Conservation (phyloP, 2,113 vertebrate genomes). For the Ctenomys sociabilis region DNA sequence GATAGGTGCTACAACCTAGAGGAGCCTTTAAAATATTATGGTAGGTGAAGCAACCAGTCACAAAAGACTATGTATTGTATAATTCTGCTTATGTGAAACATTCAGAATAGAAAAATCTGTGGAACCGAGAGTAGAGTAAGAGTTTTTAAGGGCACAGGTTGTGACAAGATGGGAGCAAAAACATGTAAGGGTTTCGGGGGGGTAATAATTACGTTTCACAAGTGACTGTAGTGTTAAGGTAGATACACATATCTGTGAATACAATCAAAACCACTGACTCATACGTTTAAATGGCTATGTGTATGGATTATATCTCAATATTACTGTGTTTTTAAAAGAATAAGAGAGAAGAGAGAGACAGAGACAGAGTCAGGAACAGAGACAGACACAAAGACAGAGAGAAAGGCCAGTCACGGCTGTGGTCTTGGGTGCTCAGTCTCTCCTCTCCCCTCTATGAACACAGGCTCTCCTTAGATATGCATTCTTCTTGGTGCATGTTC, state of each 20-base stretch:
- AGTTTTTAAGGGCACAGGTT: not conserved
- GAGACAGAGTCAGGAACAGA: not conserved
- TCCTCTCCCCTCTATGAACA: not conserved
- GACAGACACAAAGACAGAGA: not conserved
- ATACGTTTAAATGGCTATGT: not conserved
- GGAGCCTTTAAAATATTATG: not conserved
- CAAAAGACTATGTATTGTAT: not conserved
- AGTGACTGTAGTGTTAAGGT: not conserved
- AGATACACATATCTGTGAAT: not conserved
- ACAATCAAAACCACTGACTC: not conserved
- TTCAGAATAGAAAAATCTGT: not conserved
- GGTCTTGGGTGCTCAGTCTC: not conserved
- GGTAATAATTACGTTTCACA: not conserved
- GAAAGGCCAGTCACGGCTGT: not conserved
- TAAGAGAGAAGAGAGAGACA: not conserved
- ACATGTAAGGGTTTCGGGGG: not conserved
- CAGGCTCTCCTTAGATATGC: not conserved
- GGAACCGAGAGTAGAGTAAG: not conserved
- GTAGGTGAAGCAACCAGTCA: not conserved
- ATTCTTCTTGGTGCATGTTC: not conserved
- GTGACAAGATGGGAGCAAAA: not conserved
- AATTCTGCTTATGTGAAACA: not conserved
- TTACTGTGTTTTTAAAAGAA: too few species aligned
- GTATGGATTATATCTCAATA: not conserved
- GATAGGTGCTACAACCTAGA: not conserved